phyloP scores from a whole-genome alignment of 2,888 invertebrate genomes.

The Agriopis aurantiaria region DNA sequence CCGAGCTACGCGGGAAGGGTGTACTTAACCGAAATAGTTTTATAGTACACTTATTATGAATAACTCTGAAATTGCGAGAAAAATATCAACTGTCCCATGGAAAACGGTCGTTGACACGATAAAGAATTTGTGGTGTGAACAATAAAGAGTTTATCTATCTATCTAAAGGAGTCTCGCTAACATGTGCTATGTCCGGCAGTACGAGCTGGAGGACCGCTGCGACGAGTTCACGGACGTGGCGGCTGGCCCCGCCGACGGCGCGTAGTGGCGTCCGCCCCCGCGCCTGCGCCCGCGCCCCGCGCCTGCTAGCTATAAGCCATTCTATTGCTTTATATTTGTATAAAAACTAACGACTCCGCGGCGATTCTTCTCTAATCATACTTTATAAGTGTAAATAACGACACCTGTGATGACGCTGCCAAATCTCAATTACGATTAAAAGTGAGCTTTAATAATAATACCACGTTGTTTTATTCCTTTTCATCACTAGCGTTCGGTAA shows the following conservation, averaged over 20 bases:
- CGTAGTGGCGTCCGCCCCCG: slow-evolving; percentile 3
- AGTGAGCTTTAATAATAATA: slow-evolving; percentile 34
- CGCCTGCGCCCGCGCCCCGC: not conserved
- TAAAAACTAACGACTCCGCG: not conserved
- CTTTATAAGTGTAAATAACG: slow-evolving; percentile 55
- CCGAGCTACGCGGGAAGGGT: too few relatives aligned
- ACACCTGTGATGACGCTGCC: slow-evolving; percentile 70
- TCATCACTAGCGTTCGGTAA: too few relatives aligned
- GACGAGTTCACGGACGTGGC: slow-evolving; percentile 89
- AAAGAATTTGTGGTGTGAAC: too few relatives aligned
- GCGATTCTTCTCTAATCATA: slow-evolving; percentile 6
- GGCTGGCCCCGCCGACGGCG: slow-evolving; percentile 36
- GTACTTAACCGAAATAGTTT: too few relatives aligned
- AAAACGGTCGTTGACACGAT: too few relatives aligned
- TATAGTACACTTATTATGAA: too few relatives aligned
- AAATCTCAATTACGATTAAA: slow-evolving; percentile 45
- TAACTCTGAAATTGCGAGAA: too few relatives aligned
- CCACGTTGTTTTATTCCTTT: slow-evolving; percentile 45
- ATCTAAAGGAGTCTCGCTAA: not conserved
- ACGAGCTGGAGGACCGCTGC: slow-evolving; percentile 92
- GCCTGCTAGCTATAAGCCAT: slow-evolving; percentile 7
- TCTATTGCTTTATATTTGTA: not conserved
- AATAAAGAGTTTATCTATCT: too few relatives aligned
- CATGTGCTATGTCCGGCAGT: slow-evolving; percentile 70
- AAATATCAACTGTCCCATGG: too few relatives aligned